Percentiles rank a stretch among this genome's conserved stretches.
Evolutionary conservation across 1,140 invertebrate genomes (phyloP).

Genomic region (Leucophenga varia): DNA sequence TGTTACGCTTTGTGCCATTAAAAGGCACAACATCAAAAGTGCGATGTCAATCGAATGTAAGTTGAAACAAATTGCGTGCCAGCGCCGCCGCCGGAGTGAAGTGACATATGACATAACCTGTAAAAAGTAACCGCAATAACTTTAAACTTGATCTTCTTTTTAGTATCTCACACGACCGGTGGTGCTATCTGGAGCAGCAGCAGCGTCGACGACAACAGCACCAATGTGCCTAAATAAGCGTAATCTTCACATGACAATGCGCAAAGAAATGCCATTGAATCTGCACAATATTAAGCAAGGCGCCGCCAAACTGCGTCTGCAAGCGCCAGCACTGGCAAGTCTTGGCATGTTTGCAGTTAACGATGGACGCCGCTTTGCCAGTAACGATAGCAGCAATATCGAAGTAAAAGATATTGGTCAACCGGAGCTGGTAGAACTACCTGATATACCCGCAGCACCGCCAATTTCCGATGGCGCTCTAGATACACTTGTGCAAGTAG

Average conservation of each 20-base stretch:
- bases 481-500: conserved; percentile 41
- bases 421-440: conserved; percentile 46
- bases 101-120: conserved; percentile 29
- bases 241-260: no score
- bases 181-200: no score
- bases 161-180: no score
- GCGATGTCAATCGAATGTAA: conserved; percentile 26
- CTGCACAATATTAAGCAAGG: no score
- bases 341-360: no score
- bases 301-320: no score
- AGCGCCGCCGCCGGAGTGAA: background rate
- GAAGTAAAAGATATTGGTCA: no score
- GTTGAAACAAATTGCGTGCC: background rate
- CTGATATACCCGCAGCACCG: conserved; percentile 62
- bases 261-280: no score
- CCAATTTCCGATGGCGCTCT: conserved; percentile 51
- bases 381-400: conserved; percentile 8
- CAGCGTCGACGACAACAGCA: no score
- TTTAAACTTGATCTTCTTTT: no score
- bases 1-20: conserved; percentile 24
- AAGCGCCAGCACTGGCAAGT: no score
- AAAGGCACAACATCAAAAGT: conserved; percentile 6
- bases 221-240: no score
- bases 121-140: conserved; percentile 15
- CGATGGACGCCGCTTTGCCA: conserved; percentile 27